Evolutionary conservation across 2,113 vertebrate species (phyloP).

Genomic region (Hystrix cristata): DNA sequence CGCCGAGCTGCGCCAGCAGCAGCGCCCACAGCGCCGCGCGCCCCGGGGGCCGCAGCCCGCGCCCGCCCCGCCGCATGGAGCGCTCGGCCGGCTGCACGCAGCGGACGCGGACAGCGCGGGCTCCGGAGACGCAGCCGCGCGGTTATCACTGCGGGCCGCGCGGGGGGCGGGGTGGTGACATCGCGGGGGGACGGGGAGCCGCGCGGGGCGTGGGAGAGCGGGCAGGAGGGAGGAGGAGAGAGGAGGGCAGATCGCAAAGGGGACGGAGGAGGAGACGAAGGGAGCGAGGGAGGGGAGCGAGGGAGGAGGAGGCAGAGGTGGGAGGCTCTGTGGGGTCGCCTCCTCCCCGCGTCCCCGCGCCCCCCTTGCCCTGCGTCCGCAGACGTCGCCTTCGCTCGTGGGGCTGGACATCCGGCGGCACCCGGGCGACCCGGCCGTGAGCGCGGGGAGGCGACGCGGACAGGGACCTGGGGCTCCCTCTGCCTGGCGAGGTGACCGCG

Average conservation of each 20-base stretch:
- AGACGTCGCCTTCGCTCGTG: background rate
- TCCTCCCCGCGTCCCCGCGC: background rate
- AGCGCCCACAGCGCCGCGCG: conserved; percentile 52
- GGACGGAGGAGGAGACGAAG: background rate
- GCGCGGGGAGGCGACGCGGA: background rate
- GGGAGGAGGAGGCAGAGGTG: background rate
- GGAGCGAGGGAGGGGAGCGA: rapidly evolving
- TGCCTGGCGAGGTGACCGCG: background rate
- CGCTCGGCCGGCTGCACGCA: background rate
- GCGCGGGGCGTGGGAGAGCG: conserved; percentile 54
- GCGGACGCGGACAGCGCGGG: background rate
- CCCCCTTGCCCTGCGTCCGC: background rate
- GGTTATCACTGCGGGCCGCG: conserved; percentile 37
- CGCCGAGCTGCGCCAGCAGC: conserved; percentile 60
- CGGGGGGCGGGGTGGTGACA: conserved; percentile 66
- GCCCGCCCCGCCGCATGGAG: background rate
- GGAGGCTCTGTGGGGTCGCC: background rate
- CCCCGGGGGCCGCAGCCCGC: background rate
- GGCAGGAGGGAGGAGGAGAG: background rate
- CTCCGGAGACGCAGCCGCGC: background rate
- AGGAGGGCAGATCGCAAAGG: background rate
- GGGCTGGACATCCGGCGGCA: background rate
- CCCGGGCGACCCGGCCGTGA: background rate
- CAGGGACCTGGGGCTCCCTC: background rate
- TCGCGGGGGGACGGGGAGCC: conserved; percentile 19